Conservation (phyloP, 2,888 invertebrate genomes). For the Dryococelus australis region DNA sequence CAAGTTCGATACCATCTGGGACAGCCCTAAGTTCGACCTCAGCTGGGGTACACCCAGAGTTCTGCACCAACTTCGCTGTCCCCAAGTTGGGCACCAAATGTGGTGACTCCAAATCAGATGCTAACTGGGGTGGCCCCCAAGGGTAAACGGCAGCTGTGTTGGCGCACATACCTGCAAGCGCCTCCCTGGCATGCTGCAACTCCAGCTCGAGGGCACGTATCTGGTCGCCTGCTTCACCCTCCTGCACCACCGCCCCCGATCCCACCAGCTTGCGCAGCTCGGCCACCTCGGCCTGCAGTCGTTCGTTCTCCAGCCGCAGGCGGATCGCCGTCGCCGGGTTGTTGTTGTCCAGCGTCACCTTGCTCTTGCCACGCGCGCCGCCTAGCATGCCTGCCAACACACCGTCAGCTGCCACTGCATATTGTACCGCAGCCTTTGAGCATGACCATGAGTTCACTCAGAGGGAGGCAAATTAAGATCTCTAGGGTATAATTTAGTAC, state of each 20-base stretch:
- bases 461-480: too few species aligned
- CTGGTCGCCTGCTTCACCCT: slow-evolving; percentile 63
- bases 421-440: too few species aligned
- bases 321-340: slow-evolving; percentile 56
- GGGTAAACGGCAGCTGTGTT: background rate
- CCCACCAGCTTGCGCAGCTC: slow-evolving; percentile 72
- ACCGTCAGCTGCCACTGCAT: background rate
- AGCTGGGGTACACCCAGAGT: too few species aligned
- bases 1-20: too few species aligned
- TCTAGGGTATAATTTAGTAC: too few species aligned
- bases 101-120: background rate
- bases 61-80: too few species aligned
- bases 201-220: slow-evolving; percentile 73
- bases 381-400: background rate
- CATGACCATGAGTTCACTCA: too few species aligned
- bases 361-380: slow-evolving; percentile 28
- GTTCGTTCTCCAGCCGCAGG: slow-evolving; percentile 78
- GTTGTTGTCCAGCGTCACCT: slow-evolving; percentile 34
- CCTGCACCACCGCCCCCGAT: slow-evolving; percentile 59
- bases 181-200: slow-evolving; percentile 80
- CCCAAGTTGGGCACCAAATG: background rate
- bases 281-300: slow-evolving; percentile 75
- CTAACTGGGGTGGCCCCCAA: too few species aligned
- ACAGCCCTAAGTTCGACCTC: too few species aligned
- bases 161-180: slow-evolving; percentile 71